These are phyloP conservation scores for Etheostoma spectabile DNA, from an alignment of 2,113 vertebrate species.

Conservation along the genomic window DNA sequence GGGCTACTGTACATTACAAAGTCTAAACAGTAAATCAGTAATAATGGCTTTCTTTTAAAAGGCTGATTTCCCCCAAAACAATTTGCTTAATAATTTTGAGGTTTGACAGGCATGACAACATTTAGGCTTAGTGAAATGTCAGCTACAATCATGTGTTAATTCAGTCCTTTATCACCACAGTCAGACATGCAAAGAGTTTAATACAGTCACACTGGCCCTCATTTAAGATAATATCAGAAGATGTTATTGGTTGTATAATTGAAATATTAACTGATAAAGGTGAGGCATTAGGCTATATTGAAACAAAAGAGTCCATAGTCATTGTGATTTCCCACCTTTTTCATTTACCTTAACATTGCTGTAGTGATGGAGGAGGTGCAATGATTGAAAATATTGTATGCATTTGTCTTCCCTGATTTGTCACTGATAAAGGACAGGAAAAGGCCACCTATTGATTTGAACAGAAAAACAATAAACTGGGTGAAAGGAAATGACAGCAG, in stretches of 20 bases:
- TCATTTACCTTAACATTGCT: background rate
- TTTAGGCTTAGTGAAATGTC: background rate
- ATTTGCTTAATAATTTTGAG: no score
- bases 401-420: constrained; percentile 24
- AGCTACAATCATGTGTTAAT: background rate
- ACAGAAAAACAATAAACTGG: constrained; percentile 41
- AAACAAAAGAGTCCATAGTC: constrained; percentile 4
- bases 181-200: background rate
- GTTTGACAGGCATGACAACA: no score
- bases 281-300: background rate
- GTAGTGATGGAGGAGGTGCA: background rate
- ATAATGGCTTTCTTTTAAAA: no score
- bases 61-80: no score
- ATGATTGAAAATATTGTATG: constrained; percentile 1
- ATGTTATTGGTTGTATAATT: background rate
- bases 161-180: background rate
- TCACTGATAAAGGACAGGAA: constrained; percentile 13
- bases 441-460: constrained; percentile 13
- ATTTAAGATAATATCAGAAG: background rate
- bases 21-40: background rate
- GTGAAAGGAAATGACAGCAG: constrained; percentile 63
- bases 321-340: background rate
- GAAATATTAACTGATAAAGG: constrained; percentile 1
- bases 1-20: background rate
- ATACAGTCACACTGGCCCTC: background rate